Evolutionary conservation across 1,140 invertebrate species (phyloP), one percentile per base, ranked within the genome.

Genomic region (Drosophila lini): DNA sequence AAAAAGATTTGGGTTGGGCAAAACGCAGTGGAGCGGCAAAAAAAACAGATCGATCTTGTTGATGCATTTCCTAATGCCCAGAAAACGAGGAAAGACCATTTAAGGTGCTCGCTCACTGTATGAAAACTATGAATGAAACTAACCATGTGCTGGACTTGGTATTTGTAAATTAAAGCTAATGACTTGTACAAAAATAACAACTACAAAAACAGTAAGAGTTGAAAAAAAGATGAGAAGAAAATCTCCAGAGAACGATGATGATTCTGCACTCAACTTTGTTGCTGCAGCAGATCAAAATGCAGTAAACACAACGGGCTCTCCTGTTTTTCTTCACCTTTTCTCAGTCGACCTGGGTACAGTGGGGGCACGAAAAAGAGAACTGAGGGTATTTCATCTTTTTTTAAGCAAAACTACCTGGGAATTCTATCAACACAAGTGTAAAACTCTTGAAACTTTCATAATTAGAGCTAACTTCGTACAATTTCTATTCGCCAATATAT

Each of bases 121-220:
- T 19, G 52, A 38, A 40, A 86, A 64, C 68, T 58, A 89, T 88
- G 78, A 88, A 88, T 88, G 84, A 88, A 89, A 62, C 44, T 67
- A 77, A 67, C 53, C 67, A 62, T 64, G 36, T 81, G 63, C 61
- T 28, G 45, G 42, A 45, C 25, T 47, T 11, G 47, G 56, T 67
- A 71, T 74, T 74, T 77, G 84, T 89, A 89, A 84, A 88, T 89
- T 89, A 88, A 89, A 88, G 84, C 84, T 89, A 89, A 88, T 88
- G 84, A 88, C 84, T 84, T 84, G 80, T 89, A 84, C 82, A 88
- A 88, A 86, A 89, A 74, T 65, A 63, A 31, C 75, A 59, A 57
- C 60, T 36, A 48, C n/a, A 42, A 44, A 40, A 45, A 19, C 13
- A 11, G 42, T 59, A 47, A 34, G 16, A 56, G 42, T 42, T 64